These are phyloP conservation scores for Heliconius ethilla DNA, from an alignment of 2,888 invertebrate genomes.

Conservation along the genomic window DNA sequence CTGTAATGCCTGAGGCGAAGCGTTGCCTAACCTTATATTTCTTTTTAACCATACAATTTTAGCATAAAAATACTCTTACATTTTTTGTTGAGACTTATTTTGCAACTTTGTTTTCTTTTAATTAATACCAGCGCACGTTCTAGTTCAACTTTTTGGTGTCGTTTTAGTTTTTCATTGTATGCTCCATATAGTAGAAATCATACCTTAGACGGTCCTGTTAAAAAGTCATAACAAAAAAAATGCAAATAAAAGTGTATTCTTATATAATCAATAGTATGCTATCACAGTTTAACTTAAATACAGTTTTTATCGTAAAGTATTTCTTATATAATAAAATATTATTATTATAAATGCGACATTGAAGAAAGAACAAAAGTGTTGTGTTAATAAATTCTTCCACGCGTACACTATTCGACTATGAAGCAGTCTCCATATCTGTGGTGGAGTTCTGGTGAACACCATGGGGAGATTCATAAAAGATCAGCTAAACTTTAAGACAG, in stretches of 20 bases:
- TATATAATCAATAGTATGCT: too few species aligned
- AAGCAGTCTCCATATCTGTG: too few species aligned
- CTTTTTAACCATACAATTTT: constrained; percentile 42
- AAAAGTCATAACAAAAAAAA: neutral
- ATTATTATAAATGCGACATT: neutral
- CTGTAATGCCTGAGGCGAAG: constrained; percentile 44
- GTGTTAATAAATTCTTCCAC: too few species aligned
- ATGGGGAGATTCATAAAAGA: too few species aligned
- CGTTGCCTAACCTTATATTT: constrained; percentile 18
- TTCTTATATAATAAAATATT: neutral
- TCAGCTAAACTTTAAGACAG: too few species aligned
- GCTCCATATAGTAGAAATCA: constrained; percentile 4
- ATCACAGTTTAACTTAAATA: neutral
- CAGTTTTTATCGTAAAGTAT: neutral
- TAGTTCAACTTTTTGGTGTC: constrained; percentile 34
- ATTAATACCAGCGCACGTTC: constrained; percentile 44
- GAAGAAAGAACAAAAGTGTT: too few species aligned
- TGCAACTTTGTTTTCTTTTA: constrained; percentile 48
- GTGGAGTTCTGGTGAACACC: too few species aligned
- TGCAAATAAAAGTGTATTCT: too few species aligned
- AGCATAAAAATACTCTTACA: constrained; percentile 44
- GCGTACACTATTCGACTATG: too few species aligned
- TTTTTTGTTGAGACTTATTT: constrained; percentile 45
- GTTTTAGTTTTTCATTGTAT: constrained; percentile 20
- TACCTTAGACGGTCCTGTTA: neutral